Evolutionary conservation across 2,888 invertebrate species (phyloP), one percentile per base, ranked within the genome.

Genomic region (Schizotus pectinicornis): DNA sequence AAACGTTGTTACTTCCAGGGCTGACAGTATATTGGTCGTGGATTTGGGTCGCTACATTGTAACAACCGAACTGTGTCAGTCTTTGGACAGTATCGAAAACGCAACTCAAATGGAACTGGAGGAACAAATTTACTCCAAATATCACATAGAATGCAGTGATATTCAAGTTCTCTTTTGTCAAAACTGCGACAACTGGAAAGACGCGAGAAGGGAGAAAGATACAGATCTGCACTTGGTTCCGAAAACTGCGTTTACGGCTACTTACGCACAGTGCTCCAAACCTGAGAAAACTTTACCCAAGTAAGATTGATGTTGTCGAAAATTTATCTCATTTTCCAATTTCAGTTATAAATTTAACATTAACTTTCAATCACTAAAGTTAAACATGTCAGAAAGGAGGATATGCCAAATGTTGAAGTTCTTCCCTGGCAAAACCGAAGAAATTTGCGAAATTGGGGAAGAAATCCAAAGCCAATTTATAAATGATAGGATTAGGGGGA

Each of bases 71-170:
- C 78, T 92, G 47, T 91, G 91, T 72, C 87, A 89, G 0, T 79
- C 83, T 0, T 85, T 86, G 61, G 79, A 86, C 46, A 84, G 86
- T 7, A 77, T 89, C 1, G 91, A 92, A 75, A 89, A 90, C 70
- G 88, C 89, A 0, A 92, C 92, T 0, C 88, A 89, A 69, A 91
- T 91, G 86, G 92, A 93, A 79, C 77, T 92, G 51, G 92, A 93
- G 70, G 91, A 92, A 73, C 83, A 88, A 43, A 80, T 92, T 6
- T 94, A 92, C 69, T 92, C 92, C 63, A 82, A 92, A 64, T 82
- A 91, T 46, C 87, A 88, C 61, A 82, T 91, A 1, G 87, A 86
- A 61, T 85, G 90, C 64, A 85, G 85, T 8, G 87, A 86, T 52
- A 80, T 85, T 38, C 92, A 93, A 83, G 72, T 86, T 0, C 67